Evolutionary conservation across 2,797 vertebrate genomes (phyloP).

Genomic region (Parauchenoglanis punctatus): DNA sequence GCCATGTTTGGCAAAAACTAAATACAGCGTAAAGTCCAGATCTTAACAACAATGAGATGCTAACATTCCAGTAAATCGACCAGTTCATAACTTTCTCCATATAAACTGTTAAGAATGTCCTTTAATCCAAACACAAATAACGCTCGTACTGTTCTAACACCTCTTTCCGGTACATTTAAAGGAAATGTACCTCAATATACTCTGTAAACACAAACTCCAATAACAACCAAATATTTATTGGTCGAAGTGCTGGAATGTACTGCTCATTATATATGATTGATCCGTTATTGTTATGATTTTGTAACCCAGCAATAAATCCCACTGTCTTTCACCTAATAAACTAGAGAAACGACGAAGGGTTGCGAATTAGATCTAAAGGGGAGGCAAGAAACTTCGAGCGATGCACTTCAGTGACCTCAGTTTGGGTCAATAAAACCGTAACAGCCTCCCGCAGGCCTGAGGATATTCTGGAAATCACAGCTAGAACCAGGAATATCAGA

Average conservation of each 20-base stretch:
- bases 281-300: constrained; percentile 61
- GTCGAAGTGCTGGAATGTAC: constrained; percentile 8
- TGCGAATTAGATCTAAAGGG: constrained; percentile 56
- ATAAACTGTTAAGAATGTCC: not conserved
- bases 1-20: too few species aligned
- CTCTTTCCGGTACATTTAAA: not conserved
- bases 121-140: not conserved
- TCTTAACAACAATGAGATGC: too few species aligned
- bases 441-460: constrained; percentile 39
- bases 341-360: constrained; percentile 51
- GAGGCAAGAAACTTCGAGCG: constrained; percentile 19
- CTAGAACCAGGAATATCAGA: not conserved
- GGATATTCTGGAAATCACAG: constrained; percentile 13
- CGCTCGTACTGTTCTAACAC: not conserved
- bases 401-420: constrained; percentile 27
- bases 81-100: not conserved
- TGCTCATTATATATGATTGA: constrained; percentile 57
- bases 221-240: constrained; percentile 58
- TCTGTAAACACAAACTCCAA: constrained; percentile 7
- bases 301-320: constrained; percentile 63
- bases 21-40: too few species aligned
- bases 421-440: constrained; percentile 34
- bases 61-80: not conserved
- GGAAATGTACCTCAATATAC: not conserved
- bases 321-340: constrained; percentile 59